These are phyloP conservation scores for Sus cebifrons DNA, from an alignment of 2,797 vertebrate genomes.

Conservation along the genomic window DNA sequence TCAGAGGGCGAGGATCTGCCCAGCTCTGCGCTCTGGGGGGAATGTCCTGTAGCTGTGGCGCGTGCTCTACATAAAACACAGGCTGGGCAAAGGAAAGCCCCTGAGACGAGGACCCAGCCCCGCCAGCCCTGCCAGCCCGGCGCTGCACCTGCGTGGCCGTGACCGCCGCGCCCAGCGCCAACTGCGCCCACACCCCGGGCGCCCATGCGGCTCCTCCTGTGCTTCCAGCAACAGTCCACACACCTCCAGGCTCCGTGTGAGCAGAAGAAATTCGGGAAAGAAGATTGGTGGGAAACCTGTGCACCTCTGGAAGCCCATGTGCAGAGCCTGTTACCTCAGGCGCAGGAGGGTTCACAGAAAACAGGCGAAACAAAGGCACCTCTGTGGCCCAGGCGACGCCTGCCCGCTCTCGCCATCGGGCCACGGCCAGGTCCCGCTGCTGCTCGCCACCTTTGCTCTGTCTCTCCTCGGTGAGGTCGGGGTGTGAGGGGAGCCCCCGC, in stretches of 20 bases:
- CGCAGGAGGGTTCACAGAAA: background rate
- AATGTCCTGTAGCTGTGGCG: constrained; percentile 74
- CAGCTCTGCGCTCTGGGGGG: background rate
- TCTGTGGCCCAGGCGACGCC: constrained; percentile 32
- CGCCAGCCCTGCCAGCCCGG: background rate
- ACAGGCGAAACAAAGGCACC: background rate
- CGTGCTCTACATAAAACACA: constrained; percentile 83
- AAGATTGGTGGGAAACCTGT: background rate
- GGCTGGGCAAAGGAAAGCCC: constrained; percentile 84
- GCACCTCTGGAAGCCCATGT: background rate
- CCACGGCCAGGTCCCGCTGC: background rate
- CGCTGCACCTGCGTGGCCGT: constrained; percentile 69
- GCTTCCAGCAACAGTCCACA: constrained; percentile 10
- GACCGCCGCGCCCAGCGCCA: constrained; percentile 77
- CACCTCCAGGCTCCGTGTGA: accelerated
- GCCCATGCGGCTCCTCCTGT: constrained; percentile 39
- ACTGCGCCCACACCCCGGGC: constrained; percentile 68
- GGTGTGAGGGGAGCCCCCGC: background rate
- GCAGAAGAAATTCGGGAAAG: constrained; percentile 47
- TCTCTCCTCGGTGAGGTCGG: background rate
- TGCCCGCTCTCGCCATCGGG: background rate
- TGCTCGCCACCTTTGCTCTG: background rate
- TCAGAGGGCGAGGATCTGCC: background rate
- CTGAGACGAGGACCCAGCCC: constrained; percentile 75
- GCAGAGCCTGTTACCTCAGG: background rate